Base-by-base conservation (phyloP, 23 tunicate genomes). In the Styela clava region DNA sequence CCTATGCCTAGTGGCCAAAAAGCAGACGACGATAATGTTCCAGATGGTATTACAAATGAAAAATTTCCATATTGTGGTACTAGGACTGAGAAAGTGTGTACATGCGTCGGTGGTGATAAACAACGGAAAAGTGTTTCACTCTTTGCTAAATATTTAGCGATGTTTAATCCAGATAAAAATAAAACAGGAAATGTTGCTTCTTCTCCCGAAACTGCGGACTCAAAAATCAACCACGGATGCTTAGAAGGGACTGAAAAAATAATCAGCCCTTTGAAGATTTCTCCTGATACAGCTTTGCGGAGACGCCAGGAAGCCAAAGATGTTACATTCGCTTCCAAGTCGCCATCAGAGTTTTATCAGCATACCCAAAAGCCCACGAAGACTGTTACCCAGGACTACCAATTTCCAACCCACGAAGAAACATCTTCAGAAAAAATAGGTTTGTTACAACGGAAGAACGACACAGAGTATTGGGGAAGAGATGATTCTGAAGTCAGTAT, bases 391-490 rank as follows among this genome's bases (percentile, higher is more conserved):
- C 37, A 76, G n/a, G 81, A 76, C 24, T 76, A 76, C 0, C 27
- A 0, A 44, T 76, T 76, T 2, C 81, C 81, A 22, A 64, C 44
- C 7, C 16, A 21, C 0, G 32, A 36, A 26, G 22, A 76, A 76
- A 76, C 81, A 22, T 24, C 31, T 19, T 52, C 64, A 7, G 81
- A 76, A 44, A 2, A 44, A 52, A 16, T 44, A 20, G 31, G 12
- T 16, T 20, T 33, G 52, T 76, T 44, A 29, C 35, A 36, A 35
- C 20, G 65, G 27, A 52, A 52, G 44, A 24, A 35, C 0, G 81
- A 76, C 27, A 25, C 81, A 18, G n/a, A 64, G 21, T 63, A 63
- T 33, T 86, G 90, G 90, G 88, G 73, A 33, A 37, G 34, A 19
- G 80, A 80, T 52, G 34, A 52, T 51, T 52, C 74, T 0, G 85